These are phyloP conservation scores for Carassius carassius DNA, from an alignment of 2,113 vertebrate genomes.

Conservation along the genomic window DNA sequence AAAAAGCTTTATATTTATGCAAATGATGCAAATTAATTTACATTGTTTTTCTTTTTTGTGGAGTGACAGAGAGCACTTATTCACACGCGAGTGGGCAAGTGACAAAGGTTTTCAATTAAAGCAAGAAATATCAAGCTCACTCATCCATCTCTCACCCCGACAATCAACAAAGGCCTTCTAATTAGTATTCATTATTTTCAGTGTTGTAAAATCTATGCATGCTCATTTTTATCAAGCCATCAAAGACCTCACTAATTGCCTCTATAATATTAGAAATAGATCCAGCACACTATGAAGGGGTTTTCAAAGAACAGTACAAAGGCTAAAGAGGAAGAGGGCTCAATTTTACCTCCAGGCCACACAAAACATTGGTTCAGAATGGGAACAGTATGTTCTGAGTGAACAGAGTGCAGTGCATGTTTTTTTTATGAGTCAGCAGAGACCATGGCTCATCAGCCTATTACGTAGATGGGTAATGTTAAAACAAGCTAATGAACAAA, in stretches of 20 bases:
- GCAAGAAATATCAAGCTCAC: conserved; percentile 55
- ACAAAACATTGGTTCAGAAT: conserved; percentile 39
- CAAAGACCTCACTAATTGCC: conserved; percentile 76
- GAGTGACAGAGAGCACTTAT: conserved; percentile 55
- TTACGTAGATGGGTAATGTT: conserved; percentile 1
- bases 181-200: conserved; percentile 79
- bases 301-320: conserved; percentile 58
- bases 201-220: conserved; percentile 66
- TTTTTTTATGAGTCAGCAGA: conserved; percentile 28
- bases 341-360: conserved; percentile 39
- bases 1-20: conserved; percentile 51
- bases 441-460: background rate
- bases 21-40: conserved; percentile 56
- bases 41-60: conserved; percentile 41
- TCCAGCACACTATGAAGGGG: conserved; percentile 50
- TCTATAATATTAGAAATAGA: conserved; percentile 62
- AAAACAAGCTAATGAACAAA: background rate
- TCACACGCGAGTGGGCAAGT: conserved; percentile 53
- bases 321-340: conserved; percentile 38
- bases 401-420: background rate
- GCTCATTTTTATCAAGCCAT: conserved; percentile 67
- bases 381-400: conserved; percentile 21
- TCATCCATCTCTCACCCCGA: conserved; percentile 60
- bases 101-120: conserved; percentile 62
- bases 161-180: conserved; percentile 76